These are phyloP conservation scores for Ectropis crepuscularia DNA, from an alignment of 2,888 invertebrate genomes.

Conservation along the genomic window DNA sequence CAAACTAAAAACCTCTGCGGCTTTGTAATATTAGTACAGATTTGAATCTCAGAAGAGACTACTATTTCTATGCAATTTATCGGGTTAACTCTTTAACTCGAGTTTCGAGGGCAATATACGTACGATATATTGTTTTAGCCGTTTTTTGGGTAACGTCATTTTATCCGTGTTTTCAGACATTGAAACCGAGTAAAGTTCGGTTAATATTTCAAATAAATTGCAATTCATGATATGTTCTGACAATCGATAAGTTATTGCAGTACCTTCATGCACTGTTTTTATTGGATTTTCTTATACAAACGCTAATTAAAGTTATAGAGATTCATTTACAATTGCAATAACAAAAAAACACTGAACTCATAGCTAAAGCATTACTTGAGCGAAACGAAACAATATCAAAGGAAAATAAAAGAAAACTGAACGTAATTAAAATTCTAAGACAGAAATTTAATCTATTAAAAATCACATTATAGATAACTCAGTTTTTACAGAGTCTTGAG, in stretches of 20 bases:
- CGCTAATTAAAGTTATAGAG: constrained; percentile 3
- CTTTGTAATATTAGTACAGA: too few species aligned
- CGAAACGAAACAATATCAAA: constrained; percentile 3
- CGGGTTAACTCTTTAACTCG: too few species aligned
- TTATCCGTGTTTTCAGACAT: too few species aligned
- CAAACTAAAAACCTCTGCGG: too few species aligned
- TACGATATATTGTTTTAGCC: too few species aligned
- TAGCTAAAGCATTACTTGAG: background rate
- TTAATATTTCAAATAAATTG: constrained; percentile 10
- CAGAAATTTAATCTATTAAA: background rate
- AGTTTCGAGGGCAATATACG: too few species aligned
- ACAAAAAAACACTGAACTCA: constrained; percentile 9
- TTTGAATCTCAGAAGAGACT: too few species aligned
- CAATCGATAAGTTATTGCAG: constrained; percentile 8
- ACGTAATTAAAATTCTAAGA: background rate
- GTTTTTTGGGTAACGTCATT: too few species aligned
- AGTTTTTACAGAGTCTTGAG: too few species aligned
- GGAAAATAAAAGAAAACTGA: constrained; percentile 3
- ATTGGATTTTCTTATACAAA: constrained; percentile 4
- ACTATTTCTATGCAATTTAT: too few species aligned
- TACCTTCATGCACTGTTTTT: constrained; percentile 32
- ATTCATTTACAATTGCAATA: constrained; percentile 1
- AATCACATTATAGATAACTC: too few species aligned
- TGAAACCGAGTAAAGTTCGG: too few species aligned
- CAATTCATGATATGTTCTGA: constrained; percentile 12